phyloP scores from a whole-genome alignment of 1,140 invertebrate genomes.

The Anastrepha obliqua region DNA sequence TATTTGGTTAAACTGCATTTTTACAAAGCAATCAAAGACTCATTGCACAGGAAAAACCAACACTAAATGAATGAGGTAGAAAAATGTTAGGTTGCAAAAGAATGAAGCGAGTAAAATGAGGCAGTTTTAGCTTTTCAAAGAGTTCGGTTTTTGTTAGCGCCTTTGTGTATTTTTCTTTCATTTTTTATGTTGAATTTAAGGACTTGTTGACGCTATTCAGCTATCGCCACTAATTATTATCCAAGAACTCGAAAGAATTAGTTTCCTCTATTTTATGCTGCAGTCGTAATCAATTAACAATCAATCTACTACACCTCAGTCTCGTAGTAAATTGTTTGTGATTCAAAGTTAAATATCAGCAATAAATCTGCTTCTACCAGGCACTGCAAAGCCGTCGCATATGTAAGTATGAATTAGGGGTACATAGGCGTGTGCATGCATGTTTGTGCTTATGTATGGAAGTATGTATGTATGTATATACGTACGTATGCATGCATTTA shows the following conservation, averaged over 20 bases:
- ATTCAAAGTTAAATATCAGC: slow-evolving; percentile 25
- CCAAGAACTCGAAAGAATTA: background rate
- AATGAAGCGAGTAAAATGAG: background rate
- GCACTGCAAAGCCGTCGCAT: background rate
- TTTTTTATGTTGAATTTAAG: background rate
- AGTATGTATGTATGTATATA: background rate
- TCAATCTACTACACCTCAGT: background rate
- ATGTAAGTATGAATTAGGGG: background rate
- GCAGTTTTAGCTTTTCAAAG: background rate
- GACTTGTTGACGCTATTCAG: background rate
- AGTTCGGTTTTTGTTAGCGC: background rate
- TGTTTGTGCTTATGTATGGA: background rate
- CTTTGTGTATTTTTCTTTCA: background rate
- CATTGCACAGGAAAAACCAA: background rate
- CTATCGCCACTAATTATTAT: background rate
- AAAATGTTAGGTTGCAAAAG: background rate
- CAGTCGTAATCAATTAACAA: slow-evolving; percentile 28
- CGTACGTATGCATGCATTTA: background rate
- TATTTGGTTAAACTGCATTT: background rate
- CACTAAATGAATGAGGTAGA: background rate
- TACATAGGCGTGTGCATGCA: background rate
- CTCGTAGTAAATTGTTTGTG: slow-evolving; percentile 28
- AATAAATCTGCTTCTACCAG: slow-evolving; percentile 25
- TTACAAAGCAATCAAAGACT: slow-evolving; percentile 13
- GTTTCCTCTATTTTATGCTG: background rate